Conservation (phyloP, 2,888 invertebrate genomes). For the Myopa tessellatipennis region DNA sequence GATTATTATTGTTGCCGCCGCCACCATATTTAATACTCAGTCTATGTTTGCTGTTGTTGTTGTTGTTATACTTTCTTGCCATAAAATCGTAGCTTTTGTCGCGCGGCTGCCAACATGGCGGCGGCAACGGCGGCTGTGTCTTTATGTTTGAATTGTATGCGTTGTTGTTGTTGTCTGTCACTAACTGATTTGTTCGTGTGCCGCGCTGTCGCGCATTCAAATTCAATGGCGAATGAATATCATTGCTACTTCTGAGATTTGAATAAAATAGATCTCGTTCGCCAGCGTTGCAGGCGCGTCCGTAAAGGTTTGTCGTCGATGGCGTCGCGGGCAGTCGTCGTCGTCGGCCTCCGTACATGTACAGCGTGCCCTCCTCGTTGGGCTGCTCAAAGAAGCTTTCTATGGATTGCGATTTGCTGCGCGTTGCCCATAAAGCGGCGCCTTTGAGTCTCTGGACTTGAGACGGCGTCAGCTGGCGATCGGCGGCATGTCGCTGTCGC, state of each 20-base stretch:
- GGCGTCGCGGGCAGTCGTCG: conserved; percentile 56
- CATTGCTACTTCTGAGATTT: conserved; percentile 36
- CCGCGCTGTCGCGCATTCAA: conserved; percentile 14
- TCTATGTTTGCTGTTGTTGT: conserved; percentile 19
- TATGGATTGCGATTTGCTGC: conserved; percentile 64
- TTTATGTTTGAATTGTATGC: conserved; percentile 41
- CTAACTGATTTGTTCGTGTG: conserved; percentile 27
- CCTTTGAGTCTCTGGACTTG: conserved; percentile 27
- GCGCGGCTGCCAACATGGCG: conserved; percentile 57
- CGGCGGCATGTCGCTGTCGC: neutral
- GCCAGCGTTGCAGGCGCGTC: conserved; percentile 55
- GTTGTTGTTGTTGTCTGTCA: conserved; percentile 48
- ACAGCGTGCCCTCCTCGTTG: conserved; percentile 62
- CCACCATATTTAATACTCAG: too few relatives aligned
- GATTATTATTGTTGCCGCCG: conserved; percentile 28
- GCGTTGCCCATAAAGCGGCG: conserved; percentile 46
- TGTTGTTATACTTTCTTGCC: conserved; percentile 20
- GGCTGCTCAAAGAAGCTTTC: conserved; percentile 67
- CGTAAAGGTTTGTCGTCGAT: conserved; percentile 61
- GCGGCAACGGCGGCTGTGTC: conserved; percentile 54
- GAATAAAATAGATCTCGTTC: conserved; percentile 43
- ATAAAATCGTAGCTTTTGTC: conserved; percentile 41
- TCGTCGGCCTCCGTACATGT: conserved; percentile 62
- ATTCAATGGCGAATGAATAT: conserved; percentile 24
- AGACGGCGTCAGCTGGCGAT: conserved; percentile 4